Evolutionary conservation across 2,797 vertebrate genomes (phyloP), one percentile per base, ranked within the genome.

Genomic region (Psittacula echo): DNA sequence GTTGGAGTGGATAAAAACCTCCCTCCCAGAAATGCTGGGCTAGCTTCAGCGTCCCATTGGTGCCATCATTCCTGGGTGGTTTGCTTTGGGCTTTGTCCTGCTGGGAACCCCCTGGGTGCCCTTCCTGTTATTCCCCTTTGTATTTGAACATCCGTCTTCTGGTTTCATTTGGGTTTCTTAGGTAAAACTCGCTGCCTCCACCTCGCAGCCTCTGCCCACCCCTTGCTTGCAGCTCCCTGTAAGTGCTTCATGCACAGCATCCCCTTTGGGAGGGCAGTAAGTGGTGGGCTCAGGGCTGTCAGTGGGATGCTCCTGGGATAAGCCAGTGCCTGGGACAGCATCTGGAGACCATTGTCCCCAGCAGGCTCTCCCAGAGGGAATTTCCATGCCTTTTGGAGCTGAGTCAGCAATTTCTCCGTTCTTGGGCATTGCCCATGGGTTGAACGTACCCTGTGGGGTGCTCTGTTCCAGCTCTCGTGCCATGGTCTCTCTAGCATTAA

Each of bases 361-460:
- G 62, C 30, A 74, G 10, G 30, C 6, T 34, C 22, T 76, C 60
- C 48, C 80, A 58, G 21, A 29, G 45, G 41, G 45, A 4, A 15
- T 5, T 77, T 60, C 39, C 34, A 5, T 1, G 7, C 22, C 39
- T 78, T 66, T 47, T 37, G 44, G 68, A 50, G 90, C 73, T 3
- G 29, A 51, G 42, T 41, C 56, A 51, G 56, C 42, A 32, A 10
- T 45, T 89, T 45, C 21, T 77, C 30, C 16, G 0, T 21, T 24
- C 29, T 30, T 3, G 2, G 34, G 15, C 1, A 0, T 58, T 73
- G 21, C 45, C 48, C 22, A 1, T 17, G 74, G 75, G 48, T 77
- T 15, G 1, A 3, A 29, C 0, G 0, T 23, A 7, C 64, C 41
- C 22, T 24, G 26, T 0, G 1, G 34, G 17, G 73, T 1, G 0